Conservation (phyloP, 1,140 invertebrate genomes). For the Halictus rubicundus region DNA sequence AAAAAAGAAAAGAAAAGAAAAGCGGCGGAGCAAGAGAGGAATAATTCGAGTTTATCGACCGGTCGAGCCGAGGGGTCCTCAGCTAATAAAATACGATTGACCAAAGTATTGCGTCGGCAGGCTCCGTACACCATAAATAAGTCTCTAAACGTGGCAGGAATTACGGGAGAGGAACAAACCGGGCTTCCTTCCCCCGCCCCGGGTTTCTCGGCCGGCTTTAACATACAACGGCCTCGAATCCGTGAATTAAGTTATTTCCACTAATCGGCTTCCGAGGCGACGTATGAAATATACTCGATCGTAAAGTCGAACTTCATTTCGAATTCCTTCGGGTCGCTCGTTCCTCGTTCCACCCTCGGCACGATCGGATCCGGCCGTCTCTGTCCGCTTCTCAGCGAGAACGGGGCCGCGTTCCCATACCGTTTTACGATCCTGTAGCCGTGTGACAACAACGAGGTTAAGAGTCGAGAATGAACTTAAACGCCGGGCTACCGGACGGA, state of each 20-base stretch:
- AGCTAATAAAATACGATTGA: slow-evolving; percentile 55
- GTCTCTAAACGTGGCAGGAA: slow-evolving; percentile 51
- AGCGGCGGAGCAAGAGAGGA: background rate
- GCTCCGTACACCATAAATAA: slow-evolving; percentile 42
- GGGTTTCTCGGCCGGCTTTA: slow-evolving; percentile 16
- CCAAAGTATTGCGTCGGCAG: slow-evolving; percentile 27
- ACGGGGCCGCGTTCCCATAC: background rate
- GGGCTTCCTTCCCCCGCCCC: background rate
- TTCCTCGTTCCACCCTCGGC: slow-evolving; percentile 15
- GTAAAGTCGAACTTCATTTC: slow-evolving; percentile 58
- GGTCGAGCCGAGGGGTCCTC: slow-evolving; percentile 3
- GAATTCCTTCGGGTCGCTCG: slow-evolving; percentile 27
- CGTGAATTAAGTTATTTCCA: slow-evolving; percentile 64
- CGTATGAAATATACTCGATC: slow-evolving; percentile 59
- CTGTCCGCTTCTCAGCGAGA: background rate
- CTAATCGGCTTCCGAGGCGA: slow-evolving; percentile 61
- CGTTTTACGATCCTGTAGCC: slow-evolving; percentile 49
- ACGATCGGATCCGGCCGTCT: background rate
- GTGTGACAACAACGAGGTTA: slow-evolving; percentile 56
- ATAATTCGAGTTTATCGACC: slow-evolving; percentile 53
- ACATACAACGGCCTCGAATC: slow-evolving; percentile 44
- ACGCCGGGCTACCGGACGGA: slow-evolving; percentile 28
- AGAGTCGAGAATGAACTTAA: slow-evolving; percentile 52
- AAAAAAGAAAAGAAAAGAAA: background rate
- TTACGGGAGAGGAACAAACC: slow-evolving; percentile 40